phyloP scores from a whole-genome alignment of 2,888 invertebrate species.

The Callyntrura sp. region DNA sequence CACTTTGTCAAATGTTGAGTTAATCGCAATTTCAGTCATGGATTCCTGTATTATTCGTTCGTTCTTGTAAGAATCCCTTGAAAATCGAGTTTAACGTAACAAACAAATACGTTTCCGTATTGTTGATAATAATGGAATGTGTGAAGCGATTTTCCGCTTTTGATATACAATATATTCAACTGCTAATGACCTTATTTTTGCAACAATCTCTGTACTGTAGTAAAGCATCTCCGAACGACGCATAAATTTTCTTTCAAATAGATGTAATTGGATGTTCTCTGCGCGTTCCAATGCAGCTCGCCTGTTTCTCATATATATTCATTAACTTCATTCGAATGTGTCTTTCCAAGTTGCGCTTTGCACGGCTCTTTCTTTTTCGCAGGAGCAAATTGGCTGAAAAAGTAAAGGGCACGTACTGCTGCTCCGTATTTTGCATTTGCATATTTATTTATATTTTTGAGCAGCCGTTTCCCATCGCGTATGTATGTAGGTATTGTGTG shows the following conservation, averaged over 20 bases:
- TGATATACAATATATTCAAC: not conserved
- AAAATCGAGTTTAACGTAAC: not conserved
- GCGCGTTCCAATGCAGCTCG: conserved; percentile 2
- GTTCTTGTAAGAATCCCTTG: not conserved
- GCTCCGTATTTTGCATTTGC: not conserved
- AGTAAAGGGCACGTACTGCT: conserved; percentile 11
- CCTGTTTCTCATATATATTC: conserved; percentile 59
- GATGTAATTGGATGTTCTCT: too few relatives aligned
- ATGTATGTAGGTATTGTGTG: conserved; percentile 12
- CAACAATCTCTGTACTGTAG: not conserved
- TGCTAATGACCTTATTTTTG: not conserved
- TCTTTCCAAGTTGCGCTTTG: conserved; percentile 20
- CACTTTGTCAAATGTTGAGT: too few relatives aligned
- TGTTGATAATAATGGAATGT: not conserved
- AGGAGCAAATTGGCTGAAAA: conserved; percentile 55
- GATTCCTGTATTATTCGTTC: not conserved
- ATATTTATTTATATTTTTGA: not conserved
- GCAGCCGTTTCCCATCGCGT: conserved; percentile 1
- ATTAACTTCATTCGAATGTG: conserved; percentile 31
- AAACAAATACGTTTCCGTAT: not conserved
- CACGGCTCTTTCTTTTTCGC: not conserved
- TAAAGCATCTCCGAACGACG: not conserved
- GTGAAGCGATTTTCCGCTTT: not conserved
- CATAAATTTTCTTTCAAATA: not conserved
- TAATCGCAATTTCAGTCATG: too few relatives aligned